phyloP scores from a whole-genome alignment of 2,888 invertebrate species.

The Leptogaster cylindrica region DNA sequence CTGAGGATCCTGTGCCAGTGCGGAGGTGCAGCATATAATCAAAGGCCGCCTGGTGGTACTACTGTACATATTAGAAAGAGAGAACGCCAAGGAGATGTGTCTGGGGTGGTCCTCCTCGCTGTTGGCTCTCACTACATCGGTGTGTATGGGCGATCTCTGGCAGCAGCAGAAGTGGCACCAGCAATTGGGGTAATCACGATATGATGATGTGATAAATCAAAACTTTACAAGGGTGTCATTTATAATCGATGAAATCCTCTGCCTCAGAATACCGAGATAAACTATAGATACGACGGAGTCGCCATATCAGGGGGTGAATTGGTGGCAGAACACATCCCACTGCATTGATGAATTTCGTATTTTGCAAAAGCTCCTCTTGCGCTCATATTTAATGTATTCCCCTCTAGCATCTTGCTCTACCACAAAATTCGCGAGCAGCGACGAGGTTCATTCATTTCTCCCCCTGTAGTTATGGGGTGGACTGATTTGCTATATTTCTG shows the following conservation, averaged over 20 bases:
- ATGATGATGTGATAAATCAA: slow-evolving; percentile 36
- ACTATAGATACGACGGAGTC: not conserved
- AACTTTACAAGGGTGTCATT: slow-evolving; percentile 30
- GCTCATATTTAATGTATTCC: not conserved
- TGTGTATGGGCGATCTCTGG: not conserved
- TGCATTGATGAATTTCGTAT: not conserved
- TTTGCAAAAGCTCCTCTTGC: not conserved
- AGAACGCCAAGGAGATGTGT: too few relatives aligned
- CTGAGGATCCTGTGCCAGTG: not conserved
- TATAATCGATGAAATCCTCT: slow-evolving; percentile 32
- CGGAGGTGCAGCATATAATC: not conserved
- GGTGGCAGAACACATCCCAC: not conserved
- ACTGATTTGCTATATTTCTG: too few relatives aligned
- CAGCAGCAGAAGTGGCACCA: not conserved
- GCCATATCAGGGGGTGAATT: not conserved
- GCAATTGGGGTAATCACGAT: slow-evolving; percentile 6
- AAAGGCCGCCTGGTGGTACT: not conserved
- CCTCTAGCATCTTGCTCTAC: not conserved
- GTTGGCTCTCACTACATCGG: too few relatives aligned
- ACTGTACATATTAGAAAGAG: too few relatives aligned
- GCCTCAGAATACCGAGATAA: too few relatives aligned
- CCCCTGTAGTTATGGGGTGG: too few relatives aligned
- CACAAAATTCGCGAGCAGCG: too few relatives aligned
- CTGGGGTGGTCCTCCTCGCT: too few relatives aligned
- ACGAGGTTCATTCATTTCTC: not conserved